Percentiles rank a stretch among this genome's conserved stretches.
These are phyloP conservation scores for Arenicola marina DNA, from an alignment of 2,888 invertebrate genomes.

Conservation along the genomic window DNA sequence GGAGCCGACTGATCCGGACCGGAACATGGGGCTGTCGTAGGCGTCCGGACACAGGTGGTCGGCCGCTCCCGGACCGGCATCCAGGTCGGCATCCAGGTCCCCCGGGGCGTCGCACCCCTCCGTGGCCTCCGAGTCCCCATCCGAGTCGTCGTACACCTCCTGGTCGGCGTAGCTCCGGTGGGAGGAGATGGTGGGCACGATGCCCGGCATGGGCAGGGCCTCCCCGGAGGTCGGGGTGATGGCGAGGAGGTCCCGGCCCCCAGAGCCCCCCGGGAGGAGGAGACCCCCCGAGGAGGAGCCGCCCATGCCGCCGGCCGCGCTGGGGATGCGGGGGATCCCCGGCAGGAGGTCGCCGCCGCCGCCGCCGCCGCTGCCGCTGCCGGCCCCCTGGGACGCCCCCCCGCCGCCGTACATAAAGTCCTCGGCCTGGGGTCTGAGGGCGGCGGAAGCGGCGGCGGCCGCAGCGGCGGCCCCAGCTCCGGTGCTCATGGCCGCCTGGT, in stretches of 20 bases:
- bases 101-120: constrained; percentile 32
- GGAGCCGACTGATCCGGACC: constrained; percentile 27
- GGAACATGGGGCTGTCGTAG: constrained; percentile 12
- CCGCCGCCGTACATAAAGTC: too few relatives aligned
- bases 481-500: too few relatives aligned
- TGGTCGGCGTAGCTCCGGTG: background rate
- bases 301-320: background rate
- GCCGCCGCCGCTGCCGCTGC: background rate
- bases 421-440: too few relatives aligned
- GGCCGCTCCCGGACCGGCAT: constrained; percentile 8
- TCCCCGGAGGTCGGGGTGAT: constrained; percentile 30
- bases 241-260: constrained; percentile 23
- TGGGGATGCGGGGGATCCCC: constrained; percentile 22
- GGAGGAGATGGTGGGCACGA: constrained; percentile 5
- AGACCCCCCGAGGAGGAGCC: background rate
- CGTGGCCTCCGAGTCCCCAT: constrained; percentile 30
- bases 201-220: constrained; percentile 22
- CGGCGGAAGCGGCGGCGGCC: too few relatives aligned
- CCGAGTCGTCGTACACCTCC: constrained; percentile 18
- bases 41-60: too few relatives aligned
- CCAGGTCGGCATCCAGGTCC: constrained; percentile 7
- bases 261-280: background rate
- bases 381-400: too few relatives aligned
- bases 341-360: constrained; percentile 10
- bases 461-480: too few relatives aligned